Percentiles rank a stretch among this genome's conserved stretches.
Conservation (phyloP, 2,113 vertebrate genomes). For the Heloderma charlesbogerti region DNA sequence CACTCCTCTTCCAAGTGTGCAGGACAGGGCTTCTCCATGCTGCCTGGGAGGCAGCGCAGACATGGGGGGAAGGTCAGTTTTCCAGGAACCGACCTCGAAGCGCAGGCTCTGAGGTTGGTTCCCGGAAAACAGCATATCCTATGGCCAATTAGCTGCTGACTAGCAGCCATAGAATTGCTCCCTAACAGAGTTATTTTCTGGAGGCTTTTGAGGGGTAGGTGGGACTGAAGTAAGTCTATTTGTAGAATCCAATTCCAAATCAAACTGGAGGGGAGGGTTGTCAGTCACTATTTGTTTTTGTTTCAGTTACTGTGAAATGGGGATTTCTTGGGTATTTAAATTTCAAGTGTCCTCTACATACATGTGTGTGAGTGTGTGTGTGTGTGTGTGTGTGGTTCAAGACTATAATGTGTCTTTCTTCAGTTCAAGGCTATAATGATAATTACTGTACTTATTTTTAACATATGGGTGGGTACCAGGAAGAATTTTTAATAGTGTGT, state of each 20-base stretch:
- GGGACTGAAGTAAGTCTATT: neutral
- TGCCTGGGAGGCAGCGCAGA: too few species aligned
- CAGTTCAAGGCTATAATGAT: neutral
- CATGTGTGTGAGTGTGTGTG: neutral
- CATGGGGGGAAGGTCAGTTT: too few species aligned
- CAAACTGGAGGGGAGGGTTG: neutral
- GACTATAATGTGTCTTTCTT: neutral
- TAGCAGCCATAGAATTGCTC: too few species aligned
- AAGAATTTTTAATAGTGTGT: conserved; percentile 14
- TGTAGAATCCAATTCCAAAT: neutral
- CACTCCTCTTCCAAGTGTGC: too few species aligned
- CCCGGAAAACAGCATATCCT: too few species aligned
- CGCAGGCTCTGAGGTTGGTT: too few species aligned
- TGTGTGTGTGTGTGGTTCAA: neutral
- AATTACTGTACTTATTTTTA: conserved; percentile 29
- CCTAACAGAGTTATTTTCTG: neutral
- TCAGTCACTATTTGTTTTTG: neutral
- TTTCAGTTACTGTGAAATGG: neutral
- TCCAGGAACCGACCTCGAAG: too few species aligned
- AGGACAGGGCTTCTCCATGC: too few species aligned
- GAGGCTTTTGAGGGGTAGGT: neutral
- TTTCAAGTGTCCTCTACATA: neutral
- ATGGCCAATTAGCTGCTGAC: too few species aligned
- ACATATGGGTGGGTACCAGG: neutral
- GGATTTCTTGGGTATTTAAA: neutral